Evolutionary conservation across 2,113 vertebrate species (phyloP), one percentile per base, ranked within the genome.

Genomic region (Empidonax traillii): DNA sequence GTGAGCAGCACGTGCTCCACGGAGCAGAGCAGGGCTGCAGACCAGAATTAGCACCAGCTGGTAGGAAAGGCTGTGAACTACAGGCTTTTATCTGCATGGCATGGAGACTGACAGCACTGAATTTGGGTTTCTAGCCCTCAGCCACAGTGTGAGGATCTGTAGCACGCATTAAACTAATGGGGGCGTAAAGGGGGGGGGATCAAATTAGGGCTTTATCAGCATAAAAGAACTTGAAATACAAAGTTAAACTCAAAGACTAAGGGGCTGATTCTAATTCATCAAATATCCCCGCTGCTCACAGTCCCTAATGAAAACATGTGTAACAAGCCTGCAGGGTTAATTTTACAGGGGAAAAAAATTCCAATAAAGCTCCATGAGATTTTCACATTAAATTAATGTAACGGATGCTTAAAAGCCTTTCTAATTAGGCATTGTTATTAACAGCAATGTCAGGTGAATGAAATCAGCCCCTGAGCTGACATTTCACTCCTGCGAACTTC

Each of bases 401-500:
- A 97, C 85, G 97, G 96, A 97, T 98, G 97, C 97, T 98, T 97
- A 97, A 98, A 98, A 98, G 98, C 96, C 96, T 97, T 95, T 96
- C 97, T 98, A 98, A 98, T 98, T 98, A 98, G 98, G 91, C 95
- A 95, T 97, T 97, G 96, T 98, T 97, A 98, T 97, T 97, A 98
- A 95, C 94, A 79, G 97, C 93, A 95, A 95, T 98, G 98, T 97
- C 97, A 98, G 98, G 97, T 97, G 97, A 97, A 97, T 94, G 96
- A 95, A 96, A 96, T 97, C 96, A 95, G 94, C 91, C 97, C 90
- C 10, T 18, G 74, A 97, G 96, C 96, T 97, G 97, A 96, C 96
- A 97, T 96, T 96, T 94, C 90, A 67, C 93, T 94, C 25, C 11
- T 61, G 18, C 39, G 67, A 94, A 93, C 95, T 95, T 71, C 31